These are phyloP conservation scores for Neotragus pygmaeus DNA, from an alignment of 2,113 vertebrate species.

Conservation along the genomic window DNA sequence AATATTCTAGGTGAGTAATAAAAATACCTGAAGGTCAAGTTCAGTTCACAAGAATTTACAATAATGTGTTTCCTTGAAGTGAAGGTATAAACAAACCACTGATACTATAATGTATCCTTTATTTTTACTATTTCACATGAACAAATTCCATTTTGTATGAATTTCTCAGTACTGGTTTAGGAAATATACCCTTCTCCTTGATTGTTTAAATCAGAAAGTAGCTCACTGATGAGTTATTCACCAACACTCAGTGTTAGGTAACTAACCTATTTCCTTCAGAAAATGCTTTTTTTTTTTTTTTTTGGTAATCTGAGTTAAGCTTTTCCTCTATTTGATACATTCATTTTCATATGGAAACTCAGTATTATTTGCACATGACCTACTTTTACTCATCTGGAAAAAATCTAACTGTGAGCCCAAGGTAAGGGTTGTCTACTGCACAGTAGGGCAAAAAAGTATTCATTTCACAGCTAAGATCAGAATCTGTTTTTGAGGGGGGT, in stretches of 20 bases:
- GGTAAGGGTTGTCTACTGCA: background rate
- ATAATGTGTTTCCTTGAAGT: background rate
- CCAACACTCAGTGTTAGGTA: background rate
- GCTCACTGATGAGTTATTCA: background rate
- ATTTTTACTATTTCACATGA: background rate
- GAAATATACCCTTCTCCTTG: background rate
- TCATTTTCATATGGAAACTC: slow-evolving; percentile 1
- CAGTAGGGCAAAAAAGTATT: background rate
- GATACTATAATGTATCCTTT: background rate
- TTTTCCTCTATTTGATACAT: background rate
- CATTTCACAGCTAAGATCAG: background rate
- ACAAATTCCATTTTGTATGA: background rate
- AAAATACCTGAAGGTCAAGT: background rate
- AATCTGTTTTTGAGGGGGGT: background rate
- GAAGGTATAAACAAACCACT: background rate
- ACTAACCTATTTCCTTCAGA: background rate
- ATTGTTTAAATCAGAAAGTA: background rate
- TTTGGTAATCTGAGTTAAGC: background rate
- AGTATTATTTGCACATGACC: background rate
- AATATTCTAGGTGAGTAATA: background rate
- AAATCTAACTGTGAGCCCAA: background rate
- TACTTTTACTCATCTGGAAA: slow-evolving; percentile 34
- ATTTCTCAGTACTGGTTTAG: background rate
- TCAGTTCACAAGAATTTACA: background rate
- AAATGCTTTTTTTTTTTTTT: background rate